Evolutionary conservation across 2,797 vertebrate genomes (phyloP).

Genomic region (Tokudaia tokunoshimensis): DNA sequence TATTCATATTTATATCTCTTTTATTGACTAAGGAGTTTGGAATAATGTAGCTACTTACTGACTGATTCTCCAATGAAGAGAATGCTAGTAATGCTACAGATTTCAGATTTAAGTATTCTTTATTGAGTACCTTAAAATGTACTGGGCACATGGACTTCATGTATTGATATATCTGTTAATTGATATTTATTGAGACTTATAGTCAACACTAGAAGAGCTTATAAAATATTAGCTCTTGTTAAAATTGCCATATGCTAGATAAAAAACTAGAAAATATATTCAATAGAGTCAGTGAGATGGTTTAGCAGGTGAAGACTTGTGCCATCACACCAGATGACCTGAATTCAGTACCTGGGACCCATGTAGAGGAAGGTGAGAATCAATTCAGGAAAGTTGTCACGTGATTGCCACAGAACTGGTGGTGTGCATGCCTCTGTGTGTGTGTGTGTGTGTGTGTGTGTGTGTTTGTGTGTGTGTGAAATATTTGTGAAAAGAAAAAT

Average conservation of each 20-base stretch:
- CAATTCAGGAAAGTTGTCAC: background rate
- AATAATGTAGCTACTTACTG: background rate
- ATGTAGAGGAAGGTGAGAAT: background rate
- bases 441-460: too few relatives aligned
- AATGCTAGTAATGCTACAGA: background rate
- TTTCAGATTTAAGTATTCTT: background rate
- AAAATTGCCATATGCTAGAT: conserved; percentile 2
- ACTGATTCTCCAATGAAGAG: background rate
- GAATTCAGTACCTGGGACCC: background rate
- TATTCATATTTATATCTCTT: background rate
- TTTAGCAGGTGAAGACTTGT: background rate
- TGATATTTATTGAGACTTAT: background rate
- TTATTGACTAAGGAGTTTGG: background rate
- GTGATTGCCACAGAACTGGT: background rate
- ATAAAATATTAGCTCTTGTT: conserved; percentile 2
- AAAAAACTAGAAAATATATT: background rate
- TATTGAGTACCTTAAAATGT: background rate
- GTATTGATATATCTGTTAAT: background rate
- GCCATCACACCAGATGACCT: background rate
- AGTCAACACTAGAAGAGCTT: background rate
- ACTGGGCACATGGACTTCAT: background rate
- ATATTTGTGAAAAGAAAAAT: background rate
- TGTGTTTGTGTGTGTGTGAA: background rate
- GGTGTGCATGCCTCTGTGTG: too few relatives aligned
- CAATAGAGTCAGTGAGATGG: background rate